These are phyloP conservation scores for Nannospalax galili DNA, from an alignment of 2,113 vertebrate species.

Conservation along the genomic window DNA sequence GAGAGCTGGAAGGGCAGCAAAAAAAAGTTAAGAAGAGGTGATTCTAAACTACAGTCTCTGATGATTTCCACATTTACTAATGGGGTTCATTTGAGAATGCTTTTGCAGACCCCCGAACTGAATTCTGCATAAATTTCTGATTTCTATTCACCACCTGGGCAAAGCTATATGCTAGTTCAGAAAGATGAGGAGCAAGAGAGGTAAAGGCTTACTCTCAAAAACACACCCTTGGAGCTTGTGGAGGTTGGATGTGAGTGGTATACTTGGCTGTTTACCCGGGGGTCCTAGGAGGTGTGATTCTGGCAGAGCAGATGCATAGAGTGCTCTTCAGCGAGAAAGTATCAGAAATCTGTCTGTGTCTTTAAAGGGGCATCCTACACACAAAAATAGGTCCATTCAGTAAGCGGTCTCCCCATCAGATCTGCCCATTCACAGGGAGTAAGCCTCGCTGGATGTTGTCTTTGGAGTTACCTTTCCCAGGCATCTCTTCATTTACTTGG, in stretches of 20 bases:
- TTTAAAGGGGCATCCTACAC: background rate
- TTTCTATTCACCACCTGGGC: background rate
- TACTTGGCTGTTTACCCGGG: background rate
- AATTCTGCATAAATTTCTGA: background rate
- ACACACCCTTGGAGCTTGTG: background rate
- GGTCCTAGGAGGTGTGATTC: background rate
- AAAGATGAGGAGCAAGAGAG: background rate
- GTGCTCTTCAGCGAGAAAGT: background rate
- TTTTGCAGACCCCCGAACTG: background rate
- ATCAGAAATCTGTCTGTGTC: background rate
- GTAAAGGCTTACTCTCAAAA: slow-evolving; percentile 13
- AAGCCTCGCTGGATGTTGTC: background rate
- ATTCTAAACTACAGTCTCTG: background rate
- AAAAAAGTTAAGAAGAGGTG: background rate
- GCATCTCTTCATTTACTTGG: background rate
- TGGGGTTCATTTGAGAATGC: background rate
- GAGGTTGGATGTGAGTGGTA: background rate
- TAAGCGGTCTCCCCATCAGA: background rate
- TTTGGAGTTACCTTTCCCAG: background rate
- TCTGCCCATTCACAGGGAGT: background rate
- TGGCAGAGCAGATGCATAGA: background rate
- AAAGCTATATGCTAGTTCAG: background rate
- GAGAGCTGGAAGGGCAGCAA: background rate
- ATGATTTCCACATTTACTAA: slow-evolving; percentile 11
- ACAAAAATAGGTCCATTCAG: background rate